Base-by-base conservation (phyloP, 1,140 invertebrate species). In the Metopolophium dirhodum region DNA sequence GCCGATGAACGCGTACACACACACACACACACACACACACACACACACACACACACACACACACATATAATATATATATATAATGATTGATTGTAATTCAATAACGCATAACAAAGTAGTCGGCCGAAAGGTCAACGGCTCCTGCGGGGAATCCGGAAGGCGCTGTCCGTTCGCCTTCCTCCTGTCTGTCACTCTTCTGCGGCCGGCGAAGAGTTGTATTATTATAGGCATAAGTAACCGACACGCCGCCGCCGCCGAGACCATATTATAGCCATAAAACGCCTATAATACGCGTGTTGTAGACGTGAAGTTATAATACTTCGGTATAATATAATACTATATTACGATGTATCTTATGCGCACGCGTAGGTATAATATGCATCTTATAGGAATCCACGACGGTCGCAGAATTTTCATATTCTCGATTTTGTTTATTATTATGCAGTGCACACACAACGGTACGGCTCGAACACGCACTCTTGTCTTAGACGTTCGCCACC, bases 141-240 rank as follows among this genome's bases (percentile, higher is more conserved):
- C 68, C 90, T 77, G 61, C n/a, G 68, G 45, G 90, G 83, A 91
- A 91, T 82, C 90, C 90, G 90, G 90, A 83, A 91, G 68, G 45
- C n/a, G 30, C 18, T 68, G 57, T 30, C 26, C 37, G 90, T 91
- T 45, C 45, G 49, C 54, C 37, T 68, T 41, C 54, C 23, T 68
- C 30, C 37, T 18, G 30, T 68, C 54, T 30, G 57, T 68, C 89
- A 68, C 54, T 77, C 61, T 77, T 77, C 61, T 77, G 61, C 9
- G 2, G 57, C 8, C 9, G 11, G 61, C 61, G 14, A 77, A 77
- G 61, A 77, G n/a, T n/a, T 77, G 6, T n/a, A 77, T 77, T 77
- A 77, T 77, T 18, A 54, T 23, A 77, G 6, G 4, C 61, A 11
- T 77, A 77, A 77, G 61, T 77, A 77, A 77, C 61, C 61, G 30